Base-by-base conservation (phyloP, 2,797 vertebrate genomes). In the Falco novaeseelandiae region DNA sequence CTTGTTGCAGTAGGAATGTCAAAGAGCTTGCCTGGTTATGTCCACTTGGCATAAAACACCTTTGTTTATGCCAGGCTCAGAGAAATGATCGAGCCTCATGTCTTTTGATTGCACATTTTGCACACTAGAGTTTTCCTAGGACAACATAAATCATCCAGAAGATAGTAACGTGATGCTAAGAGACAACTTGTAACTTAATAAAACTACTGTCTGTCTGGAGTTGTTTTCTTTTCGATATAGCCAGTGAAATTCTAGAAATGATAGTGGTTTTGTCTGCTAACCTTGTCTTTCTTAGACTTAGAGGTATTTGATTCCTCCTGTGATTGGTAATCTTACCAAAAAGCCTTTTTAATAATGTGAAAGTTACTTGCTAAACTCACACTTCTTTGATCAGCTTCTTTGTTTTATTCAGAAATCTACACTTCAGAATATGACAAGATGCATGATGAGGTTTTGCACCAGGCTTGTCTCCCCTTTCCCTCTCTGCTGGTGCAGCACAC, bases 31-130 rank as follows among this genome's bases (percentile, higher is more conserved):
- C 87, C 42, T 84, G 95, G 79, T 76, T 84, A 42, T 32, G 71
- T 87, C 66, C 61, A 79, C 76, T 92, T 97, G 97, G 97, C 96
- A 5, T 30, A 30, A 44, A 84, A 83, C 27, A 5, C 21, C 23
- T 70, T 89, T 97, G 96, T 97, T 98, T 96, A 89, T 96, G 96
- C 97, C 95, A 97, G 95, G 90, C 87, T 90, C 44, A 72, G 71
- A 90, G 55, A 72, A 94, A 95, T 74, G 57, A 74, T 93, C 78
- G 95, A 96, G 96, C 74, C 74, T 95, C 51, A 2, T 84, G 91
- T 88, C 94, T 90, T 94, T 74, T 58, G 80, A 93, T 55, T 76
- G 77, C 96, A 91, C 57, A 7, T 49, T 88, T 89, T 93, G 72
- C 92, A 90, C 63, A 89, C 29, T 32, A 67, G 58, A 73, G 3